Conservation (phyloP, 2,888 invertebrate genomes). For the Chrysopilus asiliformis region DNA sequence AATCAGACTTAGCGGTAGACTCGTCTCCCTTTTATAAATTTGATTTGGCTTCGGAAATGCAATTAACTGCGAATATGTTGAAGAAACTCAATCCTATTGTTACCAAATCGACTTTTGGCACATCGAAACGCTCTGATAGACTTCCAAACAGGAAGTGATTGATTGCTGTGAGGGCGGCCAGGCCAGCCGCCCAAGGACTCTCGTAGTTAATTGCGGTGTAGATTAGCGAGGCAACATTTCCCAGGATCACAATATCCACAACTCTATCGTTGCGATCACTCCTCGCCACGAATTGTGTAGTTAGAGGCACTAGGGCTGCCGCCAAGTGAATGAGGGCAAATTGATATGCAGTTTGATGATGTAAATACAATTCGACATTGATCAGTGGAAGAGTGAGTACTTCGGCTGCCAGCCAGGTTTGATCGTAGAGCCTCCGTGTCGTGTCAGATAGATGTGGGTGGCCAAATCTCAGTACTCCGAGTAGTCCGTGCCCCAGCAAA, state of each 20-base stretch:
- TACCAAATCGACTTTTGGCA: slow-evolving; percentile 16
- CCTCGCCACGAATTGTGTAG: slow-evolving; percentile 8
- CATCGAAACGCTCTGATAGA: slow-evolving; percentile 10
- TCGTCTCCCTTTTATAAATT: too few species aligned
- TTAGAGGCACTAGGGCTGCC: slow-evolving; percentile 11
- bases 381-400: slow-evolving; percentile 14
- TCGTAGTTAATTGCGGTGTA: slow-evolving; percentile 13
- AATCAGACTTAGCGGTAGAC: too few species aligned
- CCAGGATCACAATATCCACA: slow-evolving; percentile 11
- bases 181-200: slow-evolving; percentile 16
- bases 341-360: slow-evolving; percentile 4
- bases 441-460: slow-evolving; percentile 11
- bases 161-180: slow-evolving; percentile 13
- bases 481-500: slow-evolving; percentile 15
- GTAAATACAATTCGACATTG: slow-evolving; percentile 14
- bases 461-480: slow-evolving; percentile 15
- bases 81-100: slow-evolving; percentile 18
- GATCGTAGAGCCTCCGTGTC: slow-evolving; percentile 7
- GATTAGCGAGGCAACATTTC: slow-evolving; percentile 14
- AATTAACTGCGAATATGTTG: slow-evolving; percentile 15
- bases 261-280: slow-evolving; percentile 4
- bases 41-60: slow-evolving; percentile 3
- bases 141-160: slow-evolving; percentile 16
- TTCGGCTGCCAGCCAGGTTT: slow-evolving; percentile 14
- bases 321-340: slow-evolving; percentile 11